These are phyloP conservation scores for Columba janthina DNA, from an alignment of 2,113 vertebrate genomes.

Conservation along the genomic window DNA sequence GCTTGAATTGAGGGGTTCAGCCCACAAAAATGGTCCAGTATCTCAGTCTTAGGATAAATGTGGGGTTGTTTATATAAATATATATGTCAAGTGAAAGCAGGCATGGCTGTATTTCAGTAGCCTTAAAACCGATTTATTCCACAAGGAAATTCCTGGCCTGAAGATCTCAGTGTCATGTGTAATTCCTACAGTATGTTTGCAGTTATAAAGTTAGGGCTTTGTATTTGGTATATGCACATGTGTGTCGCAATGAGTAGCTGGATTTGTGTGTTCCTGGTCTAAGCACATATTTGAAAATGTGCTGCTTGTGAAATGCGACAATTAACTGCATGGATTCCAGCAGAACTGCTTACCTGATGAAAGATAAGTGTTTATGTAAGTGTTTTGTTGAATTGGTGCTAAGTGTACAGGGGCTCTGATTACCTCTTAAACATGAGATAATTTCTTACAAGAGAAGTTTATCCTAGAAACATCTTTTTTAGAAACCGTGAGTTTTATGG, in stretches of 20 bases:
- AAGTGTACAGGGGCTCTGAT: neutral
- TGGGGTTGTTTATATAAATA: neutral
- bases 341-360: neutral
- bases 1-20: neutral
- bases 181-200: neutral
- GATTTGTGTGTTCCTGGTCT: neutral
- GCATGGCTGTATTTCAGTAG: neutral
- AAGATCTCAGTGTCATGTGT: neutral
- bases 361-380: neutral
- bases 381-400: neutral
- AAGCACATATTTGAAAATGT: neutral
- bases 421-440: neutral
- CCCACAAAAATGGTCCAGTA: neutral
- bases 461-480: neutral
- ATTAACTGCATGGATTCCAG: neutral
- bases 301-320: neutral
- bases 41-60: neutral
- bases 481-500: neutral
- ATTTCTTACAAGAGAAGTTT: neutral
- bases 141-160: neutral
- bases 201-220: neutral
- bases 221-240: neutral
- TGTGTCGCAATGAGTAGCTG: rapidly evolving
- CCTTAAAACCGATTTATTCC: neutral
- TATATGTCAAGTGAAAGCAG: neutral